Evolutionary conservation across 2,113 vertebrate species (phyloP).

Genomic region (Lophochroa leadbeateri): DNA sequence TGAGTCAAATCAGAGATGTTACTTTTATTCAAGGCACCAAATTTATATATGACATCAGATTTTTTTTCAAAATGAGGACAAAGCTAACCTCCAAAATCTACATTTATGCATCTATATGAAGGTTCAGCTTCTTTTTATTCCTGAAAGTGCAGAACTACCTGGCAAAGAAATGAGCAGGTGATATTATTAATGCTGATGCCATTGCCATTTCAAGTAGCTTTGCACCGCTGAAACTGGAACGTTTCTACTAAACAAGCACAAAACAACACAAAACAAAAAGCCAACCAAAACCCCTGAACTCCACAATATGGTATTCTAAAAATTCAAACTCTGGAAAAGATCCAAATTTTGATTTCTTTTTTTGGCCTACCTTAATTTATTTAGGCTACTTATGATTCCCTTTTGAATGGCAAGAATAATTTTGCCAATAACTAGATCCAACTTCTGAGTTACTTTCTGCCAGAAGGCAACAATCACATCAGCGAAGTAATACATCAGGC

Average conservation of each 20-base stretch:
- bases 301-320: not conserved
- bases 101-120: not conserved
- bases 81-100: not conserved
- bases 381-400: not conserved
- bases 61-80: not conserved
- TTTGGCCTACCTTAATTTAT: not conserved
- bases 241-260: not conserved
- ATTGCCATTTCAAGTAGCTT: not conserved
- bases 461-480: constrained; percentile 18
- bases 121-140: not conserved
- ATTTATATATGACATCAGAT: not conserved
- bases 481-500: not conserved
- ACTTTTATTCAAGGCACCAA: not conserved
- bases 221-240: not conserved
- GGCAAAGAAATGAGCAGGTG: not conserved
- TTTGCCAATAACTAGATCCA: constrained; percentile 4
- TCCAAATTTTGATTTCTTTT: not conserved
- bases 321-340: not conserved
- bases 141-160: not conserved
- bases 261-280: not conserved
- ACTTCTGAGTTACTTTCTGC: not conserved
- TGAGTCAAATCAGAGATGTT: not conserved
- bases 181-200: not conserved
- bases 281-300: fast-evolving
- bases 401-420: not conserved